Percentiles rank a stretch among this genome's conserved stretches.
Conservation (phyloP, 2,113 vertebrate genomes). For the Neopipo cinnamomea region DNA sequence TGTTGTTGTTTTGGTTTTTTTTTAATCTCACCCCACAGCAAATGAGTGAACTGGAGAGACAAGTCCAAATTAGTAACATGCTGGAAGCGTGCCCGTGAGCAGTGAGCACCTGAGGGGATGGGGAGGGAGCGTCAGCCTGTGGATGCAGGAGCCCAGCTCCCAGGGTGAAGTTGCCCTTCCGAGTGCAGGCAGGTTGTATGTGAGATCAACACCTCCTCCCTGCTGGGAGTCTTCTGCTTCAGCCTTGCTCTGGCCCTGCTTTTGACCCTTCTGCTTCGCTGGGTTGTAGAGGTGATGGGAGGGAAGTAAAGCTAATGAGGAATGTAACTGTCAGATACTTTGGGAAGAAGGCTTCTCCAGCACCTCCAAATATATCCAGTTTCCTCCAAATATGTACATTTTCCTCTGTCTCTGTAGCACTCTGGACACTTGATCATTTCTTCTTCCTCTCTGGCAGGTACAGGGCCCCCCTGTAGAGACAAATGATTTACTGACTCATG, state of each 20-base stretch:
- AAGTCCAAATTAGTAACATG: slow-evolving; percentile 21
- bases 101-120: not conserved
- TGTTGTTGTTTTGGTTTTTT: not conserved
- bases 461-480: not conserved
- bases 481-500: not conserved
- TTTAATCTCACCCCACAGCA: not conserved
- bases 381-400: not conserved
- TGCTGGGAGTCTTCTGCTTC: not conserved
- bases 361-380: not conserved
- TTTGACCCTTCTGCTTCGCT: not conserved
- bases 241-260: not conserved
- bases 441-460: not conserved
- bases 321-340: not conserved
- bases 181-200: too few relatives aligned
- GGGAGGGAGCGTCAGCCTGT: not conserved
- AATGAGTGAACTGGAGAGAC: slow-evolving; percentile 8
- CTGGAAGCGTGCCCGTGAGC: not conserved
- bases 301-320: not conserved
- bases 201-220: not conserved
- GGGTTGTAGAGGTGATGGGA: not conserved
- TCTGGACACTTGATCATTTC: not conserved
- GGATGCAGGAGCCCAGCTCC: not conserved
- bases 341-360: not conserved
- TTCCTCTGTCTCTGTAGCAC: not conserved
- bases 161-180: not conserved